Evolutionary conservation across 92 coral and sea anemone genomes (phyloP), one percentile per base, ranked within the genome.

Genomic region (Parazoanthus atlanticus): DNA sequence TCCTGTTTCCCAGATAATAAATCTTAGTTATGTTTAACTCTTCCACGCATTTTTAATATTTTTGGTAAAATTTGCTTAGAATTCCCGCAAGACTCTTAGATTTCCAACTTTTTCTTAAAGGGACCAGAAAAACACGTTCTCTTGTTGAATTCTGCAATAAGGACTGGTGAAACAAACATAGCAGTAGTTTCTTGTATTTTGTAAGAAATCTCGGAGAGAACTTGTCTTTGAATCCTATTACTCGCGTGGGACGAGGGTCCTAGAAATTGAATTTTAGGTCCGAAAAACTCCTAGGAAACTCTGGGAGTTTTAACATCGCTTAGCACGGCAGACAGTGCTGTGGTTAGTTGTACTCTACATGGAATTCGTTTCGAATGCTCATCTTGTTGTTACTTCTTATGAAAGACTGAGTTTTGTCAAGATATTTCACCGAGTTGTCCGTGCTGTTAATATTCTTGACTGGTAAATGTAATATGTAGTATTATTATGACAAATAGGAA

Each of bases 381-480:
- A 23, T 25, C n/a, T 15, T 5, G 69, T 61, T 5, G n/a, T 61
- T 19, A 61, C 8, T 21, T 41, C 81, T 38, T 40, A 34, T 41
- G 34, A 41, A 40, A 23, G 33, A 8, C 29, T 46, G 49, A 17
- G 29, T 78, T n/a, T 26, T 43, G 54, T 40, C 30, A 29, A 36
- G 28, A 75, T 76, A n/a, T 17, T 25, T 41, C 31, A 16, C 29
- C 10, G 26, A 10, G 38, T 78, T 26, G 17, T 29, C 29, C 65
- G 19, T 25, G 1, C 31, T 28, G 64, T 19, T 19, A 47, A 47
- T 78, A 61, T 61, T 56, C 65, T 56, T 61, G n/a, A 32, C n/a
- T 56, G 84, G 84, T 52, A 79, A 19, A 78, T 49, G 17, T 79
- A 58, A 52, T 56, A 58, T 52, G 69, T 52, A 52, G 84, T 80